A percentile compares a stretch with the other conserved stretches of the same genome.
These are phyloP conservation scores for Oscheius sp. DNA, from an alignment of 1,140 invertebrate genomes.

Conservation along the genomic window DNA sequence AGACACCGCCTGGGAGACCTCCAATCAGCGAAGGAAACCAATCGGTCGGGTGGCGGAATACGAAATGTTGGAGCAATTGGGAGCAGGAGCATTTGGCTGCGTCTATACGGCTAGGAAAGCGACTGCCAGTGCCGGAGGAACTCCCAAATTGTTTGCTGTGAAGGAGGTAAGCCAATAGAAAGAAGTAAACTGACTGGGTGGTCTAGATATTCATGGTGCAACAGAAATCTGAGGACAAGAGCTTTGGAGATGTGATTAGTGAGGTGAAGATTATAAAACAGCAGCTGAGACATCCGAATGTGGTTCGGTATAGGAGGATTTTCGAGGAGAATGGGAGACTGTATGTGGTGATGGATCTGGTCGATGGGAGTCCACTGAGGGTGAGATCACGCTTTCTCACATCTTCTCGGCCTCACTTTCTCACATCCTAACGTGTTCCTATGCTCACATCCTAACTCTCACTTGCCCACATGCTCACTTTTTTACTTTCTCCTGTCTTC, in stretches of 20 bases:
- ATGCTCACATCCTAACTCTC: too few species aligned
- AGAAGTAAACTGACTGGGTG: background rate
- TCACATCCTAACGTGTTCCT: too few species aligned
- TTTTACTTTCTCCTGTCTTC: too few species aligned
- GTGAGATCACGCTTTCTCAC: background rate
- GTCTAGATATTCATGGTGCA: slow-evolving; percentile 35
- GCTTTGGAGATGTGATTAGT: slow-evolving; percentile 63
- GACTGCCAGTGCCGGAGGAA: slow-evolving; percentile 43
- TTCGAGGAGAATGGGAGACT: slow-evolving; percentile 61
- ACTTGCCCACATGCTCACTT: too few species aligned
- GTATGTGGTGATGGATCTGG: slow-evolving; percentile 64
- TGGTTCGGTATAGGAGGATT: slow-evolving; percentile 63
- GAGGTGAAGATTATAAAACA: slow-evolving; percentile 63
- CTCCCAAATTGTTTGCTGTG: slow-evolving; percentile 59
- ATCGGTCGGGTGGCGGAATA: slow-evolving; percentile 63
- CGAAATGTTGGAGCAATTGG: slow-evolving; percentile 63
- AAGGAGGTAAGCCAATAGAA: slow-evolving; percentile 62
- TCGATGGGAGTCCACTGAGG: slow-evolving; percentile 62
- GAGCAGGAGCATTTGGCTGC: slow-evolving; percentile 64
- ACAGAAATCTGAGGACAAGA: slow-evolving; percentile 36
- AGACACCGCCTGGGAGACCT: slow-evolving; percentile 53
- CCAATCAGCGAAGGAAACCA: slow-evolving; percentile 62
- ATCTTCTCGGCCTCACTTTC: too few species aligned
- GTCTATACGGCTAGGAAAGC: slow-evolving; percentile 64
- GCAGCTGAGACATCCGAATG: slow-evolving; percentile 63